Base-by-base conservation (phyloP, 2,113 vertebrate species). In the Hippocampus barbouri region DNA sequence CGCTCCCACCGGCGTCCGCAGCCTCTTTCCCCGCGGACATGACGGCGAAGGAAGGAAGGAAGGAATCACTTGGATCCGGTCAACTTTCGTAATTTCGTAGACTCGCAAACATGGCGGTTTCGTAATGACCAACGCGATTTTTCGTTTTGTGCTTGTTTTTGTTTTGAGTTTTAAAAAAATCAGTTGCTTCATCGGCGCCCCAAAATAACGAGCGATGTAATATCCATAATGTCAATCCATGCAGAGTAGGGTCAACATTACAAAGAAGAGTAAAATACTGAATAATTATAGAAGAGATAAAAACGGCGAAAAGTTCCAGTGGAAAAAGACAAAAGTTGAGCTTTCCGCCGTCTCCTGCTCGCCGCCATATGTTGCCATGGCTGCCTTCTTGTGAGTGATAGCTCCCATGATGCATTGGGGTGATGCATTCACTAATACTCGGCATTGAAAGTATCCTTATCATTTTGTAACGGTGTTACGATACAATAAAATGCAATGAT, bases 1-100 rank as follows among this genome's bases (percentile, higher is more conserved):
- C 53, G 75, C n/a, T 84, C 85, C 47, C 59, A 34, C 59, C 27
- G 15, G 59, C 59, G 59, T 61, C 27, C 25, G 16, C 59, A 16
- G 59, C 27, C 59, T 15, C 59, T 18, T 61, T 61, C 27, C 59
- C 59, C 27, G 57, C 78, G 10, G 92, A 92, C 92, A 93, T 93
- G 23, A 66, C 41, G 14, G 2, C 7, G 27, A 27, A 2, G 12
- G 11, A 2, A 12, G 56, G 12, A 59, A 18, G 15, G n/a, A 57
- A 53, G 60, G 18, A 62, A 38, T 62, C 16, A 62, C 60, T 62
- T 1, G 16, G 34, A 7, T 15, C 11, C 1, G 10, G 64, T 66
- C 64, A 66, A 49, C n/a, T 66, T 47, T 66, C n/a, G 27, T 18
- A 8, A 30, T 9, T 18, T 34, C 15, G 27, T 34, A 16, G 59